Evolutionary conservation across 2,797 vertebrate species (phyloP).

Genomic region (Melanotaenia boesemani): DNA sequence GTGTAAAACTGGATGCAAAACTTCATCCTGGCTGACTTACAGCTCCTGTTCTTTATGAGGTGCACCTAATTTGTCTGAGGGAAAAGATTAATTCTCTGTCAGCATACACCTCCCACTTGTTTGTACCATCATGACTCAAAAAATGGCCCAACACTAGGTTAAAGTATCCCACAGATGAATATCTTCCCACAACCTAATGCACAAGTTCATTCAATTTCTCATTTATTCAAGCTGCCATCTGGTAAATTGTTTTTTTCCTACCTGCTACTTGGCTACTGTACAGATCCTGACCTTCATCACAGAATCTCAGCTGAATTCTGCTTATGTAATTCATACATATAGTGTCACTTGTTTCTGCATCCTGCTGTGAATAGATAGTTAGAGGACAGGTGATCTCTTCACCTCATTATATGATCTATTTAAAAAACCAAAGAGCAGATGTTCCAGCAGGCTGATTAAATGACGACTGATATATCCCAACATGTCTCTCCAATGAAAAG

Average conservation of each 20-base stretch:
- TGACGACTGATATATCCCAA: slow-evolving; percentile 60
- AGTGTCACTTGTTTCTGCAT: slow-evolving; percentile 27
- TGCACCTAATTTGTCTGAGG: slow-evolving; percentile 43
- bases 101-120: slow-evolving; percentile 29
- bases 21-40: slow-evolving; percentile 52
- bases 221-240: slow-evolving; percentile 59
- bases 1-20: slow-evolving; percentile 51
- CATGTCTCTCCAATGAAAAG: slow-evolving; percentile 40
- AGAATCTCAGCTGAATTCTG: slow-evolving; percentile 51
- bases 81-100: slow-evolving; percentile 42
- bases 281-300: slow-evolving; percentile 51
- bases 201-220: slow-evolving; percentile 39
- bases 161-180: slow-evolving; percentile 21
- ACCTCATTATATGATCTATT: slow-evolving; percentile 71
- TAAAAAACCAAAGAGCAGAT: slow-evolving; percentile 68
- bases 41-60: slow-evolving; percentile 60
- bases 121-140: slow-evolving; percentile 26
- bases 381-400: slow-evolving; percentile 49
- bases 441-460: slow-evolving; percentile 68
- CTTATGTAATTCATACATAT: slow-evolving; percentile 56
- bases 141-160: slow-evolving; percentile 24
- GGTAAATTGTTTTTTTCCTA: slow-evolving; percentile 39
- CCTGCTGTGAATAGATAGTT: slow-evolving; percentile 58
- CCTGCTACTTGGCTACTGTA: slow-evolving; percentile 27
- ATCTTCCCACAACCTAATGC: slow-evolving; percentile 10